Evolutionary conservation across 2,888 invertebrate genomes (phyloP).

Genomic region (Hemaris fuciformis): DNA sequence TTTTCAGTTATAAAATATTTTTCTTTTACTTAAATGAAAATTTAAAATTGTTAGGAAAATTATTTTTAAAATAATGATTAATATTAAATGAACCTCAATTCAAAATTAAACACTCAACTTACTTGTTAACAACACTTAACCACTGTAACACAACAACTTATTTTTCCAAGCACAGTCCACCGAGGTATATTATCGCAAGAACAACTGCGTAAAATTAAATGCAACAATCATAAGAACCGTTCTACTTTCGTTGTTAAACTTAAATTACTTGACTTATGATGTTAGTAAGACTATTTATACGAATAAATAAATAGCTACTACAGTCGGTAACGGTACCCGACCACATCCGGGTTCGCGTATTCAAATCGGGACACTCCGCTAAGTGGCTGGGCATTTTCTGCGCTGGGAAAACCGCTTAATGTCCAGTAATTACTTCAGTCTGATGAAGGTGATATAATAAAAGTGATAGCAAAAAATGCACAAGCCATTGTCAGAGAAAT

Average conservation of each 20-base stretch:
- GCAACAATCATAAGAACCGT: background rate
- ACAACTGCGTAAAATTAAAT: background rate
- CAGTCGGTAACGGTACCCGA: conserved; percentile 18
- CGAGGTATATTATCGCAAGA: background rate
- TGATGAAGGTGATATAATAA: background rate
- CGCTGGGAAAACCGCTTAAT: conserved; percentile 6
- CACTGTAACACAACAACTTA: background rate
- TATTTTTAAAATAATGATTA: too few species aligned
- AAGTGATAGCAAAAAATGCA: background rate
- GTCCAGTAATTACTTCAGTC: background rate
- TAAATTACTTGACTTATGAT: conserved; percentile 15
- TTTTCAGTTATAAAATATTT: too few species aligned
- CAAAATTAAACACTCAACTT: background rate
- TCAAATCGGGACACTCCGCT: conserved; percentile 19
- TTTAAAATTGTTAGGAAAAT: too few species aligned
- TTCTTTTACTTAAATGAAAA: too few species aligned
- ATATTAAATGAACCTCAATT: too few species aligned
- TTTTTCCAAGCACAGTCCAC: too few species aligned
- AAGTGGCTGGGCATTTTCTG: conserved; percentile 11
- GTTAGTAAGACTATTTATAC: conserved; percentile 11
- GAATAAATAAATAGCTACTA: conserved; percentile 15
- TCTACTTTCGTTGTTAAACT: background rate
- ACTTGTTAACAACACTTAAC: background rate
- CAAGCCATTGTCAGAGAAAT: too few species aligned
- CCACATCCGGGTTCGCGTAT: conserved; percentile 27